Conservation (phyloP, 2,113 vertebrate genomes). For the Eubucco bourcierii region DNA sequence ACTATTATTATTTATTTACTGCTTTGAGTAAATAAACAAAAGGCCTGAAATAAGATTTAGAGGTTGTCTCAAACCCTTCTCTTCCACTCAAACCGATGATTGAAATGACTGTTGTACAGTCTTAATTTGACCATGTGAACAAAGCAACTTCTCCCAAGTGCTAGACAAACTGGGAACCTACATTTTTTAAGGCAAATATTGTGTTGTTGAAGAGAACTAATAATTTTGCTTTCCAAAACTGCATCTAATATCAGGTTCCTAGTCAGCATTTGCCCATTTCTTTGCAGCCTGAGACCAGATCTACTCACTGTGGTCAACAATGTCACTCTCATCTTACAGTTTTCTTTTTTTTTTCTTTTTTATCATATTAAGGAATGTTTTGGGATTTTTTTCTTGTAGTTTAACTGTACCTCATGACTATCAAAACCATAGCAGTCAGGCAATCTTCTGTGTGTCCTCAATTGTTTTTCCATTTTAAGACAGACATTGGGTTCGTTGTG, state of each 20-base stretch:
- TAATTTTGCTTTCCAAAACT: neutral
- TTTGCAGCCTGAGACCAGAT: neutral
- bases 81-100: accelerated
- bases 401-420: neutral
- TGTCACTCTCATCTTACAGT: neutral
- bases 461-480: neutral
- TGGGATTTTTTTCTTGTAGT: neutral
- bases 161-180: neutral
- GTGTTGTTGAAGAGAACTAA: neutral
- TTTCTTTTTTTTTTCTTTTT: neutral
- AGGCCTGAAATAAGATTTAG: neutral
- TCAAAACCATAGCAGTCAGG: neutral
- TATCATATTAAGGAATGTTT: neutral
- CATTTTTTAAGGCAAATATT: constrained; percentile 12
- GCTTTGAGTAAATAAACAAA: neutral
- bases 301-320: neutral
- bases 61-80: neutral
- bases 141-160: neutral
- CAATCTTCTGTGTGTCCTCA: neutral
- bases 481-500: neutral
- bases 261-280: neutral
- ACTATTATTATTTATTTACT: neutral
- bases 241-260: neutral
- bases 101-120: neutral
- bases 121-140: neutral